phyloP scores from a whole-genome alignment of 2,113 vertebrate species.

The Hydrochoerus hydrochaeris region DNA sequence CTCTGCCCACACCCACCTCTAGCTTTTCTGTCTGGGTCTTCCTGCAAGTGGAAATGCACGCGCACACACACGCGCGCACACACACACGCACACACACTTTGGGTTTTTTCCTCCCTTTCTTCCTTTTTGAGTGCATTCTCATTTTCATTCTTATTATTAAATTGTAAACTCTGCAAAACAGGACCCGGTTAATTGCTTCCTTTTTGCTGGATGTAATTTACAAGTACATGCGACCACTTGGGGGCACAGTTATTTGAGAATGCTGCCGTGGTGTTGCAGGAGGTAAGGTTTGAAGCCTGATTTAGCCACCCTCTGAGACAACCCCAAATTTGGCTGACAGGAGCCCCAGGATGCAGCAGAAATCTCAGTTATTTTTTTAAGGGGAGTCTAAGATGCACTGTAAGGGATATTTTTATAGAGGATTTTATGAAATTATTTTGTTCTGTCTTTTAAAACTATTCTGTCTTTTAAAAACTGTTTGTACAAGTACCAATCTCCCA shows the following conservation, averaged over 20 bases:
- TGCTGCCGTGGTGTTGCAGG: neutral
- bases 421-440: neutral
- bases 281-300: neutral
- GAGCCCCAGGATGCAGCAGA: neutral
- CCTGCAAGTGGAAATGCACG: neutral
- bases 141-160: neutral
- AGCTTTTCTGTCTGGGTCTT: neutral
- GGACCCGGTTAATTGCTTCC: slow-evolving; percentile 20
- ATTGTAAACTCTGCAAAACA: neutral
- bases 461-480: neutral
- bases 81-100: neutral
- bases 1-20: neutral
- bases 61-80: neutral
- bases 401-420: neutral
- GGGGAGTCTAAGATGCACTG: neutral
- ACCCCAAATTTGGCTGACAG: neutral
- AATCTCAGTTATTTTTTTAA: neutral
- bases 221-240: slow-evolving; percentile 66
- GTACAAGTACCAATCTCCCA: neutral
- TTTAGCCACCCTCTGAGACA: neutral
- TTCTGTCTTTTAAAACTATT: neutral
- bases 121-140: neutral
- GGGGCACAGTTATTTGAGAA: slow-evolving; percentile 76
- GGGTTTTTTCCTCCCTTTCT: neutral
- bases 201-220: slow-evolving; percentile 29